Conservation (phyloP, 1,140 invertebrate genomes). For the Atta texana region DNA sequence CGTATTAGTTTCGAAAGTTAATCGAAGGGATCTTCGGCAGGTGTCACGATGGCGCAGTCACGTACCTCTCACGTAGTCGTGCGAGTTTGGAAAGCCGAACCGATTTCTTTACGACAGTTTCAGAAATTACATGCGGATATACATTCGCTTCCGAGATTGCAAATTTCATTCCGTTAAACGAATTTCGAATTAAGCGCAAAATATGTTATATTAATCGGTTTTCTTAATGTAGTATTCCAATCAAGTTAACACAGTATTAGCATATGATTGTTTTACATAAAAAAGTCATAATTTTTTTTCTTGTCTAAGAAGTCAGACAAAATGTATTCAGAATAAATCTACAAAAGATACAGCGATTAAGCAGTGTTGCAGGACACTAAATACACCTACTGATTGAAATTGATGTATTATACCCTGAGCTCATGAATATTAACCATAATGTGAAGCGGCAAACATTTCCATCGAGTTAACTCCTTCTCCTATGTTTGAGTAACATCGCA, state of each 20-base stretch:
- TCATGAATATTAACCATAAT: constrained; percentile 51
- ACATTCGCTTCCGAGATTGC: not conserved
- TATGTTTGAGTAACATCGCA: constrained; percentile 17
- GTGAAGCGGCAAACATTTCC: constrained; percentile 22
- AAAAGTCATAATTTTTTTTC: not conserved
- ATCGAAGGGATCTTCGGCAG: constrained; percentile 59
- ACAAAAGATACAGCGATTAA: not conserved
- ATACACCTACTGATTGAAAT: constrained; percentile 17
- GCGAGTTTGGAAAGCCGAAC: constrained; percentile 20
- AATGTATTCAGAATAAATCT: not conserved
- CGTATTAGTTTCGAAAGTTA: constrained; percentile 63
- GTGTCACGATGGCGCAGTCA: constrained; percentile 51
- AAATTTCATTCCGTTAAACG: constrained; percentile 3
- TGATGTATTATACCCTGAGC: constrained; percentile 27
- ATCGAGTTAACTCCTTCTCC: constrained; percentile 14
- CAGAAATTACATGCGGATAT: constrained; percentile 35
- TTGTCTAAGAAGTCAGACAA: not conserved
- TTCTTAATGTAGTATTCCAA: not conserved
- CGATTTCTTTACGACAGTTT: constrained; percentile 57
- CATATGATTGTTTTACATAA: not conserved
- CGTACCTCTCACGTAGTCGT: constrained; percentile 5
- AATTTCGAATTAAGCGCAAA: not conserved
- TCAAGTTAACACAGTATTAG: not conserved
- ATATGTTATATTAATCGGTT: not conserved
- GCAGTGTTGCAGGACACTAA: not conserved